Evolutionary conservation across 2,113 vertebrate genomes (phyloP), one percentile per base, ranked within the genome.

Genomic region (Triplophysa siluroides): DNA sequence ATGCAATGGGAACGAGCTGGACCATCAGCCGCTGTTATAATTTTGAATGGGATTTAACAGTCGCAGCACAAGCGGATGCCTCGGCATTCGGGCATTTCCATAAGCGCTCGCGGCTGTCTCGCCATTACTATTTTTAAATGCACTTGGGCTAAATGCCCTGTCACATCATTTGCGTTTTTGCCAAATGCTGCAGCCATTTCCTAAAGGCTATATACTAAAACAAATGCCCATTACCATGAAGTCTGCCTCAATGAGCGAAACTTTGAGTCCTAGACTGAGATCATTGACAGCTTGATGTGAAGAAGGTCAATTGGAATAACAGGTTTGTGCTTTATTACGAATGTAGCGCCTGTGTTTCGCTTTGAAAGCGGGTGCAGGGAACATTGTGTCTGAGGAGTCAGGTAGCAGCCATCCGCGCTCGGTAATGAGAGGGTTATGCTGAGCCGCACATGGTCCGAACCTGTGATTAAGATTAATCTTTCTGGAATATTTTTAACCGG

Each of bases 211-310:
- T 86, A 89, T 88, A 90, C 90, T 85, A 78, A 89, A 92, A 88
- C 90, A 87, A 92, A 93, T 89, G 89, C 91, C 91, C 90, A 93
- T 93, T 93, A 93, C 87, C 89, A 92, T 92, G 90, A 88, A 88
- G 89, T 84, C 91, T 84, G 88, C 91, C 90, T 90, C 68, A 79
- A 89, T 88, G 87, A 84, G 86, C 83, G 81, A 90, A 90, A 84
- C 86, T 85, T 85, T 80, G 89, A 92, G 90, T 91, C 88, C 91
- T 89, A 85, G 90, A 89, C 88, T 92, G 93, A 93, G 92, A 91
- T 93, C 92, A 93, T 93, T 94, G 92, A 94, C 93, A 94, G 91
- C 92, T 93, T 93, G 92, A 94, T 91, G 92, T 93, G 93, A 91
- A 88, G 88, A 89, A 92, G 92, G 93, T 93, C 93, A 94, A 94